These are phyloP conservation scores for Chloropsis cyanopogon DNA, from an alignment of 2,113 vertebrate genomes.

Conservation along the genomic window DNA sequence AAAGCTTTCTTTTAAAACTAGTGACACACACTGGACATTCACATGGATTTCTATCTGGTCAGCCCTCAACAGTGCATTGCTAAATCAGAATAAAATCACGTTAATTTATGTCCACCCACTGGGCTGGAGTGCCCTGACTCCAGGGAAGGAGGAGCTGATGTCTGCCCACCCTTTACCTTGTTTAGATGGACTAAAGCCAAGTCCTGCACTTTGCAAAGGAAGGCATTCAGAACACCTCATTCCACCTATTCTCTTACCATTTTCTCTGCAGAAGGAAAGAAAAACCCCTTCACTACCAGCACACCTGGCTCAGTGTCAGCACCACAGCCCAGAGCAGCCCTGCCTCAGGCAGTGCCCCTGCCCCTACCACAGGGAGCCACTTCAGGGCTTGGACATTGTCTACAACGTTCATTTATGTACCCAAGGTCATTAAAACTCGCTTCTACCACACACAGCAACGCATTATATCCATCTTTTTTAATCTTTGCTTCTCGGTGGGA, in stretches of 20 bases:
- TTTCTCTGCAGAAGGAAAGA: not conserved
- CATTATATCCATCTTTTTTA: not conserved
- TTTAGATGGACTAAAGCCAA: not conserved
- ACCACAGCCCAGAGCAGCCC: not conserved
- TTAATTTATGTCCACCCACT: not conserved
- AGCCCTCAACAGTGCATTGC: not conserved
- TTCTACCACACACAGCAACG: not conserved
- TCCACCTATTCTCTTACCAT: fast-evolving
- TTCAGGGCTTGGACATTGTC: not conserved
- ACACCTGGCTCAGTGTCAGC: not conserved
- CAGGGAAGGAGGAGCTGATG: not conserved
- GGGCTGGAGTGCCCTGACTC: not conserved
- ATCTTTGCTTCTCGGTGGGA: not conserved
- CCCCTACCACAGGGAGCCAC: fast-evolving
- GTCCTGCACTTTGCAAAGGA: not conserved
- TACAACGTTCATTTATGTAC: not conserved
- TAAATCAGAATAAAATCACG: not conserved
- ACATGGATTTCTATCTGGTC: not conserved
- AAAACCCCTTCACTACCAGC: fast-evolving
- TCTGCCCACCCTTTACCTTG: not conserved
- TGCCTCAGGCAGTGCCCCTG: not conserved
- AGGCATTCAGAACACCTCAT: not conserved
- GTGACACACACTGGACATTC: not conserved
- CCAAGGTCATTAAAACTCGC: not conserved
- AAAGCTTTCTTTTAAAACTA: not conserved